Evolutionary conservation across 2,888 invertebrate genomes (phyloP).

Genomic region (Diaphora mendica): DNA sequence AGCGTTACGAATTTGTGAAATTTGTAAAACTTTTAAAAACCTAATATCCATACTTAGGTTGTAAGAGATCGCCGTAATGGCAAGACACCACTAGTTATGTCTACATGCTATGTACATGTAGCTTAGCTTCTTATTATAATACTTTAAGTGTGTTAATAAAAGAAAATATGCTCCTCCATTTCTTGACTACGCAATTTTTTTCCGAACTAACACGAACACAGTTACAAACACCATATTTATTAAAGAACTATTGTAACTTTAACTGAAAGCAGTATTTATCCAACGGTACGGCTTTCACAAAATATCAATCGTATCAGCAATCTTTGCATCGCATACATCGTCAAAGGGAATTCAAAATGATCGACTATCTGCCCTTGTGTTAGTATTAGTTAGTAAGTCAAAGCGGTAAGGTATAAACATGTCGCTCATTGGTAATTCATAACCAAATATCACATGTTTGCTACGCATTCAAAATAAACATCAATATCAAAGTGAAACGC

Average conservation of each 20-base stretch:
- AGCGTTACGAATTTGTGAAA: too few species aligned
- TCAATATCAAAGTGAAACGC: conserved; percentile 24
- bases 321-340: conserved; percentile 30
- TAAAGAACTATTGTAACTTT: not conserved
- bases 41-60: too few species aligned
- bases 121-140: too few species aligned
- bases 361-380: not conserved
- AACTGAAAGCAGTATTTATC: not conserved
- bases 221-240: not conserved
- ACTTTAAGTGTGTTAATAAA: too few species aligned
- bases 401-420: conserved; percentile 11
- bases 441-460: conserved; percentile 29
- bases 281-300: not conserved
- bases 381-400: conserved; percentile 9
- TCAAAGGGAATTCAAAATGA: conserved; percentile 42
- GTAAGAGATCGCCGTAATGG: too few species aligned
- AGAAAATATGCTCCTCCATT: too few species aligned
- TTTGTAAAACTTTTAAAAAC: too few species aligned
- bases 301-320: conserved; percentile 41
- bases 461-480: conserved; percentile 42
- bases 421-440: conserved; percentile 44
- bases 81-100: too few species aligned
- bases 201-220: too few species aligned
- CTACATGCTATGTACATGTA: too few species aligned
- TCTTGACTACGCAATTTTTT: too few species aligned